Percentiles rank a stretch among this genome's conserved stretches.
phyloP scores from a whole-genome alignment of 2,113 vertebrate species.

The Gadus chalcogrammus region DNA sequence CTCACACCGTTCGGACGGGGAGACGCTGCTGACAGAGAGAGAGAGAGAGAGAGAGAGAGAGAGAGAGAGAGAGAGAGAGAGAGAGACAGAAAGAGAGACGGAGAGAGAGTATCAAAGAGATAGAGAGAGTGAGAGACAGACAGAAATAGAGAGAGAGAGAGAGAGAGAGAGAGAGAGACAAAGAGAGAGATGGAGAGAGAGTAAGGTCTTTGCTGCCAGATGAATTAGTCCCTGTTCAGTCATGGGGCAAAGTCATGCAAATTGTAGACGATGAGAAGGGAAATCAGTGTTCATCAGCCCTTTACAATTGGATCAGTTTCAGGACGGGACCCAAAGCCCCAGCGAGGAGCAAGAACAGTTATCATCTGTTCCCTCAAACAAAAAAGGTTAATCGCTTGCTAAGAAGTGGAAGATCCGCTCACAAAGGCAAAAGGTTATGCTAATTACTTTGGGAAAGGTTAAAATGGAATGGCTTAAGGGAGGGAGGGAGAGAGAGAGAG shows the following conservation, averaged over 20 bases:
- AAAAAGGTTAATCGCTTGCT: neutral
- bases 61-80: constrained; percentile 2
- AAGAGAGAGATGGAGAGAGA: constrained; percentile 2
- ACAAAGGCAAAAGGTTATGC: neutral
- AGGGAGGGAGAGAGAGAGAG: neutral
- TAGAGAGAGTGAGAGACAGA: neutral
- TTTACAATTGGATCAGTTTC: no score
- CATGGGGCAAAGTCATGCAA: neutral
- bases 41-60: neutral
- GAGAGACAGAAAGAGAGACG: constrained; percentile 1
- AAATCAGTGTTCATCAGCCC: neutral
- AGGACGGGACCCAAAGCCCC: no score
- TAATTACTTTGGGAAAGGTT: neutral
- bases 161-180: neutral
- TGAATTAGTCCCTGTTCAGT: neutral
- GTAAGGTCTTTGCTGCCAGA: neutral
- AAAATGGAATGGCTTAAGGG: neutral
- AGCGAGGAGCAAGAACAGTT: no score
- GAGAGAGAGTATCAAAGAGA: neutral
- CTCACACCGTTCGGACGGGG: no score
- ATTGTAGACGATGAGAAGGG: neutral
- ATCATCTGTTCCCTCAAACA: no score
- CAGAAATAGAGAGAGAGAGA: neutral
- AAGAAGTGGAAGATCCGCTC: neutral
- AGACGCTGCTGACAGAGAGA: neutral